Evolutionary conservation across 2,797 vertebrate genomes (phyloP), one percentile per base, ranked within the genome.

Genomic region (Clamator glandarius): DNA sequence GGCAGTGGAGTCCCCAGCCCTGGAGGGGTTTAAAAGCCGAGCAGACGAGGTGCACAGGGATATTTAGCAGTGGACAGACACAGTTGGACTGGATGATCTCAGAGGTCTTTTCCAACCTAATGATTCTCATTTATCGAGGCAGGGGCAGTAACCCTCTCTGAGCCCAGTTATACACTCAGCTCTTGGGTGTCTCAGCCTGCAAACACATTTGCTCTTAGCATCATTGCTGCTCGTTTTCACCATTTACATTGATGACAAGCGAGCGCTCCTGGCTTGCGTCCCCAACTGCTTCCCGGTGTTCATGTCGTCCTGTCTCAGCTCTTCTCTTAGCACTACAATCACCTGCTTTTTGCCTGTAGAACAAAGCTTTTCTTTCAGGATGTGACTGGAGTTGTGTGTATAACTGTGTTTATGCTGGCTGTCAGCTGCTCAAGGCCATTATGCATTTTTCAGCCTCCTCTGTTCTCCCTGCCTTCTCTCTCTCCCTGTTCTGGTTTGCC

Each of bases 211-310:
- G 17, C 39, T 66, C n/a, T 55, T n/a, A 15, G 35, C 3, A 2
- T 19, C 66, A 28, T 19, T 62, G 46, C 66, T 73, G 48, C 77
- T 90, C n/a, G 17, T 62, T 78, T 62, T 7, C 59, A 82, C 59
- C 35, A 4, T 15, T 36, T 28, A 3, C 7, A 1, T 0, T 57
- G 72, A 6, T 50, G 82, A 44, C 0, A 0, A 54, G 72, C 41
- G 15, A 63, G 81, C 33, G 52, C 63, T 81, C 46, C 42, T 5
- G 5, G 11, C 5, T 69, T 36, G 9, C 21, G 26, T 75, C 54
- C 39, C 51, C 2, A 2, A 4, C 44, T 61, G 8, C 46, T 36
- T 50, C 11, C 5, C 5, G 0, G 15, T 3, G 0, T n/a, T 81
- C 17, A 3, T 5, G 23, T 55, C 28, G 59, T 81, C 15, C 59